Percentiles rank a stretch among this genome's conserved stretches.
Conservation (phyloP, 2,113 vertebrate species). For the Psilopogon haemacephalus region DNA sequence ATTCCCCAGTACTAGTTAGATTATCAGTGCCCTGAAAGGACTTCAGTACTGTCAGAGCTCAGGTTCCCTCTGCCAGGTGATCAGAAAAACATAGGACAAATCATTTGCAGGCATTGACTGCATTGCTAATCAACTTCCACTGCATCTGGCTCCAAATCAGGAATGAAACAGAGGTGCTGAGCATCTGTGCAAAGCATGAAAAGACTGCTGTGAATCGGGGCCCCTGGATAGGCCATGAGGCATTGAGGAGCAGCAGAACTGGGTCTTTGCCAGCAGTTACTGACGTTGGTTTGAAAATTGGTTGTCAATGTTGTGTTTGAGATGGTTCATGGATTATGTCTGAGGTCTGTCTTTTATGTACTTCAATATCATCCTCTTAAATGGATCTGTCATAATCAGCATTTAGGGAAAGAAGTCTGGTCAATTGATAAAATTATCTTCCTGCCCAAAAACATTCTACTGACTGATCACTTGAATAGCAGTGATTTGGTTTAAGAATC, state of each 20-base stretch:
- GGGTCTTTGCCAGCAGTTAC: neutral
- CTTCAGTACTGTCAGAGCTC: neutral
- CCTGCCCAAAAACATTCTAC: neutral
- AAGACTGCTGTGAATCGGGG: neutral
- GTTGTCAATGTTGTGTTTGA: neutral
- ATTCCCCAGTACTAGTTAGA: neutral
- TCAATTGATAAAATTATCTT: conserved; percentile 5
- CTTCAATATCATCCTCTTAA: neutral
- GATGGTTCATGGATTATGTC: neutral
- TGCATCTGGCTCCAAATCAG: neutral
- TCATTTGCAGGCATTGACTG: neutral
- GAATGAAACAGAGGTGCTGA: neutral
- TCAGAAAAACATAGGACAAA: neutral
- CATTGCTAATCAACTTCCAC: neutral
- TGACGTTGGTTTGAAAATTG: neutral
- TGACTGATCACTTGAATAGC: neutral
- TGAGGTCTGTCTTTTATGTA: neutral
- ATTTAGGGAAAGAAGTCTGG: neutral
- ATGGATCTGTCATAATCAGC: neutral
- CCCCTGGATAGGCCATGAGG: neutral
- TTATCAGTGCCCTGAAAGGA: neutral
- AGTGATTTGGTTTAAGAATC: neutral
- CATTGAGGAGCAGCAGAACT: neutral
- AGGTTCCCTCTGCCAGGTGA: neutral
- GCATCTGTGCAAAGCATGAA: fast-evolving